A percentile compares a stretch with the other conserved stretches of the same genome.
Evolutionary conservation across 2,113 vertebrate genomes (phyloP).

Genomic region (Cyphomyrus discorhynchus): DNA sequence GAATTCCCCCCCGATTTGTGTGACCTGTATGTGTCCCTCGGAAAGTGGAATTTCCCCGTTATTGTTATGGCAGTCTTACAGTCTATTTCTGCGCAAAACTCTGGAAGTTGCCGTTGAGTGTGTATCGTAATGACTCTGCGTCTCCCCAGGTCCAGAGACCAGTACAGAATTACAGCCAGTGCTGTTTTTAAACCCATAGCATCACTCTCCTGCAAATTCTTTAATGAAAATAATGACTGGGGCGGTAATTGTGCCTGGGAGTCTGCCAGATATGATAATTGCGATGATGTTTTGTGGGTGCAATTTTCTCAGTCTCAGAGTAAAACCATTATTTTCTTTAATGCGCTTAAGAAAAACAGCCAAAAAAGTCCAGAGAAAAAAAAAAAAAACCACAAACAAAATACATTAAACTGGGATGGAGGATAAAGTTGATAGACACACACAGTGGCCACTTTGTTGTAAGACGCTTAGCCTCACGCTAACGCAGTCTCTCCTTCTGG

Average conservation of each 20-base stretch:
- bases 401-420: not conserved
- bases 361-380: not conserved
- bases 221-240: slow-evolving; percentile 3
- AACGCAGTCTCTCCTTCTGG: not conserved
- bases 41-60: not conserved
- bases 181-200: not conserved
- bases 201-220: not conserved
- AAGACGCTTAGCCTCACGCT: not conserved
- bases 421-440: not conserved
- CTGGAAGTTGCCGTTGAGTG: not conserved
- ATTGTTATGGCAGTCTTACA: not conserved
- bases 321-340: slow-evolving; percentile 1
- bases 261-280: not conserved
- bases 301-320: not conserved
- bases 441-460: not conserved
- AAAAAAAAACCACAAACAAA: not conserved
- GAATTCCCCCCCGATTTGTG: not conserved
- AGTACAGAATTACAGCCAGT: not conserved
- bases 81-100: not conserved
- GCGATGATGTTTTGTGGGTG: not conserved
- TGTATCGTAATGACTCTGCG: not conserved
- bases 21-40: not conserved
- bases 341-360: not conserved
- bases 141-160: not conserved
- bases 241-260: not conserved